Evolutionary conservation across 1,140 invertebrate species (phyloP), one percentile per base, ranked within the genome.

Genomic region (Ptiloglossa arizonensis): DNA sequence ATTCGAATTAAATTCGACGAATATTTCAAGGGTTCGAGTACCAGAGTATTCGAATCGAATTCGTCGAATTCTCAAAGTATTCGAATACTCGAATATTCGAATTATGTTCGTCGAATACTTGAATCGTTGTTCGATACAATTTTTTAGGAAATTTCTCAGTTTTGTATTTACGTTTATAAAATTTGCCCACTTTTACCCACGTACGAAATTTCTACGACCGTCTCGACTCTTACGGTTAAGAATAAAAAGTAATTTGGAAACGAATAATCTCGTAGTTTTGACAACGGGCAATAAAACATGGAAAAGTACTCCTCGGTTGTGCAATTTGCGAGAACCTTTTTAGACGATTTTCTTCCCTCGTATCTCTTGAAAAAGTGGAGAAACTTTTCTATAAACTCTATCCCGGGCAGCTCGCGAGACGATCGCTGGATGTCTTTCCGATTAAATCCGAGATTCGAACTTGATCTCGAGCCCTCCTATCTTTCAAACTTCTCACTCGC

Each of bases 381-480:
- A 35, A 59, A 59, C 56, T 59, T 59, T 59, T 32, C 29, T 59
- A 32, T 59, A 59, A 35, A 32, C 27, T 59, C 56, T 59, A 59
- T 35, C 6, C 1, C 29, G 17, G 1, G 6, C 19, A 35, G 27
- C 6, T 59, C 56, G 56, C 5, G 56, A 15, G 17, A 35, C 29
- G 8, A 35, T 68, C 15, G 15, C 1, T 24, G 32, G 29, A 35
- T 52, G 48, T 32, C 46, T 35, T 52, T 68, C 15, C 19, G 32
- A 68, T 52, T 54, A 54, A 54, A 54, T 68, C 22, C 15, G 22
- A 54, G 22, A 38, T 19, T 19, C n/a, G 32, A 24, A 15, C 27
- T 35, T 9, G 3, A 24, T 68, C 5, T 38, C 32, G 17, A 19
- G 52, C 32, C 11, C 29, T 17, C 15, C 13, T 67, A 22, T 9